Evolutionary conservation across 2,113 vertebrate species (phyloP).

Genomic region (Dromiciops gliroides): DNA sequence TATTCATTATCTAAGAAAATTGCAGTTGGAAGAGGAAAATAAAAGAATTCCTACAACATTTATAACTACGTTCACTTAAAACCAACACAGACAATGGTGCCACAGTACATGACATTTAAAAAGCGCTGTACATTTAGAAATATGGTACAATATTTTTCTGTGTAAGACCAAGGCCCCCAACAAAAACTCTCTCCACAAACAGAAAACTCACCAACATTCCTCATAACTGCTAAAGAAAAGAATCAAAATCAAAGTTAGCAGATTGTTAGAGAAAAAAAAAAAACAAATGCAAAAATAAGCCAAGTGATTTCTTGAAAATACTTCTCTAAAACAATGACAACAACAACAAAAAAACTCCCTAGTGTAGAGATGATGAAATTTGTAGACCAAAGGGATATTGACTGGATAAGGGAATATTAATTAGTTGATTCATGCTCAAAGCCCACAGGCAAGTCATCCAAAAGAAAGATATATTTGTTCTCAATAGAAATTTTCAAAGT

Average conservation of each 20-base stretch:
- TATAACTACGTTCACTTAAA: constrained; percentile 56
- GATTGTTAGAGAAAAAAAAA: constrained; percentile 83
- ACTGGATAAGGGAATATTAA: background rate
- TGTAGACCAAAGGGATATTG: constrained; percentile 27
- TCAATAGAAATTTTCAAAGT: background rate
- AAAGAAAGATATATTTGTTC: rapidly evolving
- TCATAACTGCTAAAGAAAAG: constrained; percentile 96
- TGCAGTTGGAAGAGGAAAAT: constrained; percentile 80
- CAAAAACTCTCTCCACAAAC: constrained; percentile 81
- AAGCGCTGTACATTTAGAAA: constrained; percentile 65
- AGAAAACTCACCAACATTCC: constrained; percentile 98
- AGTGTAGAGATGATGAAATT: constrained; percentile 18
- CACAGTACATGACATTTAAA: constrained; percentile 62
- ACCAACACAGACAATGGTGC: constrained; percentile 36
- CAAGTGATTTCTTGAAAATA: constrained; percentile 71
- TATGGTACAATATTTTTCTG: constrained; percentile 68
- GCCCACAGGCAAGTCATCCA: background rate
- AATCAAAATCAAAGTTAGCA: constrained; percentile 87
- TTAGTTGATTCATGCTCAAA: background rate
- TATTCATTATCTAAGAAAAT: constrained; percentile 84
- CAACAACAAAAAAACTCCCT: constrained; percentile 5
- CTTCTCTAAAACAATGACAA: background rate
- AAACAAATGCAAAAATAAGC: constrained; percentile 82
- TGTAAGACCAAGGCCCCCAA: constrained; percentile 71
- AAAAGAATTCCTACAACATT: constrained; percentile 48